Base-by-base conservation (phyloP, 2,888 invertebrate species). In the Ectropis crepuscularia region DNA sequence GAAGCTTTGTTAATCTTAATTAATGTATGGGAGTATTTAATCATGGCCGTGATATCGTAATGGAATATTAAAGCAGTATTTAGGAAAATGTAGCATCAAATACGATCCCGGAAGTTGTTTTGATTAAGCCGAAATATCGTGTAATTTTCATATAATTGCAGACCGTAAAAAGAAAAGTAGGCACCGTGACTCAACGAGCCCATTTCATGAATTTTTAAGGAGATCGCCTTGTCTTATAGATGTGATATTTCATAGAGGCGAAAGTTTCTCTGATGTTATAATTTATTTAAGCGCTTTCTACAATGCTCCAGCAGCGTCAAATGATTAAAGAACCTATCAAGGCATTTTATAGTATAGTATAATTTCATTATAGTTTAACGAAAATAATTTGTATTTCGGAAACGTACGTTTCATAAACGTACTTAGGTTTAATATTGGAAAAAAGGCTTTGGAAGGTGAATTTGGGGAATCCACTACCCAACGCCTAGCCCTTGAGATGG, bases 211-310 rank as follows among this genome's bases (percentile, higher is more conserved):
- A 55, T 61, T n/a, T 39, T 45, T 9, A 12, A 61, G 36, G 55
- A 46, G 12, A 50, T 10, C 28, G 28, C 50, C 39, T 55, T 16
- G 7, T 45, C 48, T 46, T 53, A 61, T 54, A 48, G 28, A 63
- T 58, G 57, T 49, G 12, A 58, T 58, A 53, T 58, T 53, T 54
- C 53, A 64, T 58, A 50, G 38, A 61, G 36, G 41, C 28, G 6
- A 51, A 45, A 50, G 55, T 49, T 53, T 49, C 50, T 67, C 48
- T 61, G 67, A 68, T 68, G 64, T 69, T 62, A 68, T 65, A 62
- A 73, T 70, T 74, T 72, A 73, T 73, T 72, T 70, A 73, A 72
- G 67, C 69, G 70, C 69, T 69, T 63, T 61, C 65, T 68, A 70
- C 70, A 70, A 66, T 71, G 57, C 68, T 68, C 67, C 74, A 74